These are phyloP conservation scores for Malurus melanocephalus DNA, from an alignment of 2,113 vertebrate species.

Conservation along the genomic window DNA sequence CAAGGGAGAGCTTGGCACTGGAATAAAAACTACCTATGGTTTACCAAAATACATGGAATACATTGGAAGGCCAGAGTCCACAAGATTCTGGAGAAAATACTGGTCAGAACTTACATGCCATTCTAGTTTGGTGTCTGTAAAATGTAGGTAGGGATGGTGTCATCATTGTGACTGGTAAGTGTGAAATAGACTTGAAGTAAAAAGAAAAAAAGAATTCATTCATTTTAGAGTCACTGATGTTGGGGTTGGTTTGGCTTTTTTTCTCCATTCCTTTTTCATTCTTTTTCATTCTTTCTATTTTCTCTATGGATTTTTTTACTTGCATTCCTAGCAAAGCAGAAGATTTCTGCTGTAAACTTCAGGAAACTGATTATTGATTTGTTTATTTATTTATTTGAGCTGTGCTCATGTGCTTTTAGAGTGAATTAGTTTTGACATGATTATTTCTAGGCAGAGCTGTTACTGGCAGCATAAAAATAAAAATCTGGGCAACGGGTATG, in stretches of 20 bases:
- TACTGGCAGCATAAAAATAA: not conserved
- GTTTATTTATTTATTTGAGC: not conserved
- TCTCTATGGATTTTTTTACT: not conserved
- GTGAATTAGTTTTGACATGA: not conserved
- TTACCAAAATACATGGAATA: not conserved
- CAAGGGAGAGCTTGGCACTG: not conserved
- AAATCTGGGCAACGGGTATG: rapidly evolving
- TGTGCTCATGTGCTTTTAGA: not conserved
- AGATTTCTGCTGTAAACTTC: not conserved
- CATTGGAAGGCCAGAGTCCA: rapidly evolving
- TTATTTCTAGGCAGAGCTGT: not conserved
- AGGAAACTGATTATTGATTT: not conserved
- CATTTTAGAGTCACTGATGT: not conserved
- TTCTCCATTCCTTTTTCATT: no score
- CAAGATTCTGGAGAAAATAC: not conserved
- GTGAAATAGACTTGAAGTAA: not conserved
- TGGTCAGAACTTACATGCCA: not conserved
- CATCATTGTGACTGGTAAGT: not conserved
- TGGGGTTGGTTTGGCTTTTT: no score
- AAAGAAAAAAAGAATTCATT: not conserved
- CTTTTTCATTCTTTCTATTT: no score
- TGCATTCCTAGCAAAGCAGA: not conserved
- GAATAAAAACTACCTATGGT: not conserved
- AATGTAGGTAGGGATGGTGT: not conserved
- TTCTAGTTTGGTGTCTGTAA: not conserved